Evolutionary conservation across 1,140 invertebrate species (phyloP).

Genomic region (Colletes gigas): DNA sequence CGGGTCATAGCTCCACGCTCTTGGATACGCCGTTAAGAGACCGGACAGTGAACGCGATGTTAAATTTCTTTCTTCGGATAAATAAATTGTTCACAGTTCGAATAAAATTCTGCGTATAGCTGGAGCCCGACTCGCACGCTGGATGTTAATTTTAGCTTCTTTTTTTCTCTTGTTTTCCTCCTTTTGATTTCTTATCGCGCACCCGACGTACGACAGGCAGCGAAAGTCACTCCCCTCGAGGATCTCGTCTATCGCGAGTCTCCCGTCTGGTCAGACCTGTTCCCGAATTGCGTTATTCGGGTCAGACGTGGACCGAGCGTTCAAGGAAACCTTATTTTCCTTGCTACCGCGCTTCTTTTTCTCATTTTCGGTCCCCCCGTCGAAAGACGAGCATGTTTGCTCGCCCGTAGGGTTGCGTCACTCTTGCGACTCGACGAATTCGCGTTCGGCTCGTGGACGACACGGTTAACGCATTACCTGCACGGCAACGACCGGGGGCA

Average conservation of each 20-base stretch:
- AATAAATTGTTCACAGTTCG: no score
- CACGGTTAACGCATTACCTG: neutral
- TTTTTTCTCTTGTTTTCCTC: neutral
- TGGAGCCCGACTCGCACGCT: no score
- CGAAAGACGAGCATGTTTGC: neutral
- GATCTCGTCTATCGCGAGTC: conserved; percentile 7
- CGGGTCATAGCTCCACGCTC: no score
- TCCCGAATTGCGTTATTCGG: conserved; percentile 26
- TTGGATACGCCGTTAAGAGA: no score
- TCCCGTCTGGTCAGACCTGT: neutral
- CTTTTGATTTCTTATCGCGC: neutral
- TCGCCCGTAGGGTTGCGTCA: no score
- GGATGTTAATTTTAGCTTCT: neutral
- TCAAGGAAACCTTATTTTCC: neutral
- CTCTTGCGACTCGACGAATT: no score
- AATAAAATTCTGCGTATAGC: no score
- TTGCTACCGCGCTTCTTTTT: neutral
- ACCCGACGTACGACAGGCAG: conserved; percentile 23
- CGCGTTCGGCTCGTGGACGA: no score
- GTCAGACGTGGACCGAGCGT: conserved; percentile 19
- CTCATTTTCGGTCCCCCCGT: neutral
- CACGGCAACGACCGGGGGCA: no score
- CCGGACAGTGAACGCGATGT: no score
- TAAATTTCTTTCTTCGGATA: no score
- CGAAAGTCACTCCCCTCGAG: conserved; percentile 2